phyloP scores from a whole-genome alignment of 2,797 vertebrate genomes.

The Melanotaenia nigrans region DNA sequence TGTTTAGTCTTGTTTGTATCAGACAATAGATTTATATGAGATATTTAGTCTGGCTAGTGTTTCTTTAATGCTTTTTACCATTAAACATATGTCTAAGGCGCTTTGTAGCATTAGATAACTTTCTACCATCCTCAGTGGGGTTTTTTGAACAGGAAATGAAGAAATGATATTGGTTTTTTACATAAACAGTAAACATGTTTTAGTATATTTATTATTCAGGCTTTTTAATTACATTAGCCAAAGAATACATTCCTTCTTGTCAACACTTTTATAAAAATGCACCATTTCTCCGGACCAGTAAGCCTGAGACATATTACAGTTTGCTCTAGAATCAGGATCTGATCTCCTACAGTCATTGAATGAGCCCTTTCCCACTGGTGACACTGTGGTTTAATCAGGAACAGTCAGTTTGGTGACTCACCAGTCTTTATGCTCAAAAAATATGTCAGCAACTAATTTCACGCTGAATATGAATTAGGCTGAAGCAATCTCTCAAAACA shows the following conservation, averaged over 20 bases:
- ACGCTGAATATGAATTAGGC: neutral
- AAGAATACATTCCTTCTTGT: neutral
- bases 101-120: neutral
- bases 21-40: neutral
- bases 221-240: neutral
- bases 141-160: neutral
- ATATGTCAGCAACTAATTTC: constrained; percentile 9
- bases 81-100: neutral
- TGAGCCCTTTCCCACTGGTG: constrained; percentile 36
- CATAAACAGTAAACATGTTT: neutral
- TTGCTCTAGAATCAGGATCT: constrained; percentile 6
- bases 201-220: too few species aligned
- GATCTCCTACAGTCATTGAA: neutral
- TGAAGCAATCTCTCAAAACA: neutral
- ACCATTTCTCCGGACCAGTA: neutral
- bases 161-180: neutral
- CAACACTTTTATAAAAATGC: neutral
- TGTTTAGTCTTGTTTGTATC: neutral
- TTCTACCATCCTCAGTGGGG: neutral
- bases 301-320: constrained; percentile 24
- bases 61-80: neutral
- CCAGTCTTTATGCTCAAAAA: neutral
- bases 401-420: constrained; percentile 10
- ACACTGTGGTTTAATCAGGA: constrained; percentile 58
- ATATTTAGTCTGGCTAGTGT: neutral